Evolutionary conservation across 2,888 invertebrate genomes (phyloP).

Genomic region (Drosophila greeni): DNA sequence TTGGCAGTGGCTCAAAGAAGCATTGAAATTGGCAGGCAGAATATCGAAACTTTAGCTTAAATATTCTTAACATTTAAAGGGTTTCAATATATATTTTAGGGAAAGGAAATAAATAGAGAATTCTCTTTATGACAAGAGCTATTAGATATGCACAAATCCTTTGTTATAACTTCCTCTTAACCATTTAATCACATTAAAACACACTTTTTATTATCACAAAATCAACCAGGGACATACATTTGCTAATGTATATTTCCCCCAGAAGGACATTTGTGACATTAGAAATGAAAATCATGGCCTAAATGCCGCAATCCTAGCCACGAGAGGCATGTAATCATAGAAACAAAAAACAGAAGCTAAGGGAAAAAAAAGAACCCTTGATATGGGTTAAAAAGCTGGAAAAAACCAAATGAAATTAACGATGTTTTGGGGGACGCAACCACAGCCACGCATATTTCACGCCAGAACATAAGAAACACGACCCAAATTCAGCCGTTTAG

Average conservation of each 20-base stretch:
- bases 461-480: constrained; percentile 28
- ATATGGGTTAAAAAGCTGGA: constrained; percentile 57
- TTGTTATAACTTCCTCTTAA: neutral
- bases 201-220: neutral
- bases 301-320: constrained; percentile 26
- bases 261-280: constrained; percentile 6
- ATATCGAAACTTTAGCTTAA: neutral
- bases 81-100: too few relatives aligned
- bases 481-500: constrained; percentile 62
- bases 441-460: constrained; percentile 21
- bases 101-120: neutral
- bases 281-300: constrained; percentile 9
- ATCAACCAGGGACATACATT: neutral
- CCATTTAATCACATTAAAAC: neutral
- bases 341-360: constrained; percentile 1
- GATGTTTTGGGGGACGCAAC: constrained; percentile 17
- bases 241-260: neutral
- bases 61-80: neutral
- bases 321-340: constrained; percentile 51
- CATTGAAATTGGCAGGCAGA: constrained; percentile 7
- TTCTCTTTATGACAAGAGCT: neutral
- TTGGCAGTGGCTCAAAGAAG: constrained; percentile 8
- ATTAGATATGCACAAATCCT: neutral
- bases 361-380: constrained; percentile 38
- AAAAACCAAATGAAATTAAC: constrained; percentile 32